Conservation (phyloP, 2,797 vertebrate genomes). For the Pteronotus mesoamericanus region DNA sequence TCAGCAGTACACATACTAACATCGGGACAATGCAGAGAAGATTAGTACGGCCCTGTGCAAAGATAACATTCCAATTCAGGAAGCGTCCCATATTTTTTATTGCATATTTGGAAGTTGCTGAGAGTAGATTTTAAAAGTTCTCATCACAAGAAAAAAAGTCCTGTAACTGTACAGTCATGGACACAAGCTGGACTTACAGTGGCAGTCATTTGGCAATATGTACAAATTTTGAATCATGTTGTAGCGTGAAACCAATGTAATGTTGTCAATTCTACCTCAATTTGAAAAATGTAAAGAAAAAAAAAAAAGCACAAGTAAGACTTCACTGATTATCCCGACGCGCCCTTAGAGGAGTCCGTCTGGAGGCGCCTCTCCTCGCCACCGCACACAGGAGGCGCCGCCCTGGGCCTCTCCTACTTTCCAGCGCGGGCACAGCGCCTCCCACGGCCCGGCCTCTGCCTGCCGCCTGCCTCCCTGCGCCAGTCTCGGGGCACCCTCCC, state of each 20-base stretch:
- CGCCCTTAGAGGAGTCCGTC: not conserved
- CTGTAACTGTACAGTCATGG: not conserved
- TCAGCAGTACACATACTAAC: not conserved
- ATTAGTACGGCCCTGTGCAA: not conserved
- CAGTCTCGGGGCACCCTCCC: not conserved
- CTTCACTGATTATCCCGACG: not conserved
- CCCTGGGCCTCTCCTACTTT: not conserved
- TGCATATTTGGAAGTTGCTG: not conserved
- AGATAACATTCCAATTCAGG: not conserved
- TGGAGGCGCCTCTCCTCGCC: not conserved
- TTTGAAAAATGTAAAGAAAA: not conserved
- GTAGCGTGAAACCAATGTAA: not conserved
- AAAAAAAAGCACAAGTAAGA: not conserved
- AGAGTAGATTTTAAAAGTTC: not conserved
- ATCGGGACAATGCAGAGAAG: not conserved
- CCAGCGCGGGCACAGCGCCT: accelerated
- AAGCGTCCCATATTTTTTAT: not conserved
- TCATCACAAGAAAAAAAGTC: not conserved
- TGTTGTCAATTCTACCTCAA: not conserved
- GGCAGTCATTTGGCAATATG: not conserved
- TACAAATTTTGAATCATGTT: not conserved
- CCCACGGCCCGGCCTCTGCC: accelerated
- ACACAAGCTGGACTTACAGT: not conserved
- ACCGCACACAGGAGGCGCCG: not conserved
- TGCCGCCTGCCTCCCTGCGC: not conserved